Conservation (phyloP, 2,797 vertebrate genomes). For the Poecilia gillii region DNA sequence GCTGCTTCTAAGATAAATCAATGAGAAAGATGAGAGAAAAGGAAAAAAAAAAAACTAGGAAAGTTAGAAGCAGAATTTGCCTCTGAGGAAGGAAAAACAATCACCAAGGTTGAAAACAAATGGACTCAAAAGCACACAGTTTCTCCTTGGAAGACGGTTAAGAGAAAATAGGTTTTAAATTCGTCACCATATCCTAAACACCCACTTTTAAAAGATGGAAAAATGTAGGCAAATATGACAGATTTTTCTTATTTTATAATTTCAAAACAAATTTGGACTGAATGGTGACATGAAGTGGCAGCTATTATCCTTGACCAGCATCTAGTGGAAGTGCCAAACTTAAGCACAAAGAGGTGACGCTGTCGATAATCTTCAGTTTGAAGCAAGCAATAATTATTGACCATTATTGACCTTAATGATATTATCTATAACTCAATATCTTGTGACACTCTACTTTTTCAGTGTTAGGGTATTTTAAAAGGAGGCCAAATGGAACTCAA, state of each 20-base stretch:
- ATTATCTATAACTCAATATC: background rate
- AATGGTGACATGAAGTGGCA: background rate
- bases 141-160: background rate
- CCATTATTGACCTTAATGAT: background rate
- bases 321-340: background rate
- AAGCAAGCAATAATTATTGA: background rate
- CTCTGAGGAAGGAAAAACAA: background rate
- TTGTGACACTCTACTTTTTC: background rate
- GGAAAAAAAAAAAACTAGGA: background rate
- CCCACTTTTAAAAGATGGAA: background rate
- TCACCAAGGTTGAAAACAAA: background rate
- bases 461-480: background rate
- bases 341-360: background rate
- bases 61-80: background rate
- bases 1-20: background rate
- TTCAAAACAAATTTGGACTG: background rate
- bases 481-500: background rate
- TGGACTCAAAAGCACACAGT: background rate
- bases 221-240: background rate
- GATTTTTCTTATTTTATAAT: background rate
- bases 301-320: background rate
- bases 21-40: background rate
- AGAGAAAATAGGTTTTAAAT: background rate
- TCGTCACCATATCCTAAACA: background rate
- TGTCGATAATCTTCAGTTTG: background rate